phyloP scores from a whole-genome alignment of 37 sponge, comb jelly and placozoan genomes.

The Chondrosia reniformis region DNA sequence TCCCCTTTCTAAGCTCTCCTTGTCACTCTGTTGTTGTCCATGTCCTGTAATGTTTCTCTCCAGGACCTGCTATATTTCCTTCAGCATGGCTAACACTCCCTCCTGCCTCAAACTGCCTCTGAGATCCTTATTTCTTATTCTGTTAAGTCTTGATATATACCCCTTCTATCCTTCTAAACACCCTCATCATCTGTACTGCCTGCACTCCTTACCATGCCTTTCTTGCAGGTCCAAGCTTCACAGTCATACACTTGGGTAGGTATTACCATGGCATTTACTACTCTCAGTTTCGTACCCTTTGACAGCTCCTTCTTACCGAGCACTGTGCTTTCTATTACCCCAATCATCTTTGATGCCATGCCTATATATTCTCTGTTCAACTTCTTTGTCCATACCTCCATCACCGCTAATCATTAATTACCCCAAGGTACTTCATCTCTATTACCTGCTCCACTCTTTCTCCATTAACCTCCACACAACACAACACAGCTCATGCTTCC shows the following conservation, averaged over 20 bases:
- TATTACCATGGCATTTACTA: not conserved
- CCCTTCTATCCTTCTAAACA: not conserved
- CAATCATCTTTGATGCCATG: slow-evolving; percentile 9
- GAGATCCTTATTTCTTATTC: not conserved
- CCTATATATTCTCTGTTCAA: not conserved
- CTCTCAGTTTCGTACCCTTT: not conserved
- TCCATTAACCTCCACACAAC: no score
- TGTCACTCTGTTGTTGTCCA: not conserved
- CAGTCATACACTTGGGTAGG: not conserved
- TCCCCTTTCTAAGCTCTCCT: not conserved
- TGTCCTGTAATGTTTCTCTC: not conserved
- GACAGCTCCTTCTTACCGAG: not conserved
- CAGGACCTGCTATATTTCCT: not conserved
- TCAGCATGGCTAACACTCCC: not conserved
- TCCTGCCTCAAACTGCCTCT: not conserved
- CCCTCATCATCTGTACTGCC: not conserved
- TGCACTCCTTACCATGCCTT: not conserved
- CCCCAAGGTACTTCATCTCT: no score
- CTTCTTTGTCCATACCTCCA: not conserved
- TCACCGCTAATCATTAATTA: slow-evolving; percentile 1
- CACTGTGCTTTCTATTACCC: not conserved
- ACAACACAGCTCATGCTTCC: no score
- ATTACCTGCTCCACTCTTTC: no score
- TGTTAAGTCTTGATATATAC: not conserved
- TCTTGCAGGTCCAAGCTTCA: not conserved